phyloP scores from a whole-genome alignment of 2,797 vertebrate genomes.

The Cynodonichthys magdalenae region DNA sequence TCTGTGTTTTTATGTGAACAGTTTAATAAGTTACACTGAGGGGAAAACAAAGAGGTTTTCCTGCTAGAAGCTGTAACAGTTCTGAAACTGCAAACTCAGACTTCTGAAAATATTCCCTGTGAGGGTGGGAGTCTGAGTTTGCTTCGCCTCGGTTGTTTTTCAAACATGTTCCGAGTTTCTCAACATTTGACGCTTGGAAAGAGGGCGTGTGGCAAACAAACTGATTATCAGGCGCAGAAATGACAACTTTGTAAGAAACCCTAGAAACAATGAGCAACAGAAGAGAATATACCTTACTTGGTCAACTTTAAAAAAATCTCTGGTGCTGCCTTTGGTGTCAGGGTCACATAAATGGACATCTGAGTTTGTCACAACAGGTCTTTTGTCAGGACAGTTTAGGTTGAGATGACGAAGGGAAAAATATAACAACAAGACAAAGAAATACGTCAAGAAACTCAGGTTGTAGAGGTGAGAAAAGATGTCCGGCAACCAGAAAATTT shows the following conservation, averaged over 20 bases:
- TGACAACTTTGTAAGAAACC: not conserved
- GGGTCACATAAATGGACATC: not conserved
- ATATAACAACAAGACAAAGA: constrained; percentile 3
- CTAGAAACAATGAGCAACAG: not conserved
- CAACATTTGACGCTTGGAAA: constrained; percentile 34
- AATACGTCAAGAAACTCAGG: not conserved
- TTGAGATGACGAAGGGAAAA: not conserved
- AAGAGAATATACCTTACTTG: not conserved
- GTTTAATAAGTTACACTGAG: constrained; percentile 14
- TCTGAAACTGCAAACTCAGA: constrained; percentile 49
- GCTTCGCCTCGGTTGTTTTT: constrained; percentile 62
- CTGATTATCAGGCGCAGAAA: constrained; percentile 3
- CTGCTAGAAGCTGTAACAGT: not conserved
- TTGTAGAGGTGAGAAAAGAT: not conserved
- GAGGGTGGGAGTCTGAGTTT: constrained; percentile 49
- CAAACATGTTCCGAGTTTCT: constrained; percentile 45
- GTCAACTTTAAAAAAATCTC: not conserved
- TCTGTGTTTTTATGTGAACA: not conserved
- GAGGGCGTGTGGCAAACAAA: constrained; percentile 33
- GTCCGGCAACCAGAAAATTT: too few species aligned
- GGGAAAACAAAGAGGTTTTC: not conserved
- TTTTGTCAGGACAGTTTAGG: not conserved
- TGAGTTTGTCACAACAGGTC: not conserved
- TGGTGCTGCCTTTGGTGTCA: not conserved
- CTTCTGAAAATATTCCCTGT: constrained; percentile 56